Evolutionary conservation across 2,888 invertebrate genomes (phyloP).

Genomic region (Tipula vernalis): DNA sequence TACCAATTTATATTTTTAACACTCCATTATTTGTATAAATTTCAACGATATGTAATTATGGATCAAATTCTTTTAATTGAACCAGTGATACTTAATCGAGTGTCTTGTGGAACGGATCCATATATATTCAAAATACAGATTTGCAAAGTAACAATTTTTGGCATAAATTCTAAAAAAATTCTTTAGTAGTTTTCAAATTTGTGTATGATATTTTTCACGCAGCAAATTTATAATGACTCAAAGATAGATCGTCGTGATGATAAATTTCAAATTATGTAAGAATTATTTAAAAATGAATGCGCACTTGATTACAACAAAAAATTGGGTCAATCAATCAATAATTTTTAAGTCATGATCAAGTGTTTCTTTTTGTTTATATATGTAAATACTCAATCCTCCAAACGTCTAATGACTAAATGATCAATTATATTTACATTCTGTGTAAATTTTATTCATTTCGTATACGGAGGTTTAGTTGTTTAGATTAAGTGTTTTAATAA

Average conservation of each 20-base stretch:
- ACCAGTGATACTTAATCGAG: too few relatives aligned
- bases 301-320: not conserved
- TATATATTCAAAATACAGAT: too few relatives aligned
- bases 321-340: slow-evolving; percentile 4
- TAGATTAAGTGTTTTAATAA: not conserved
- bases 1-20: not conserved
- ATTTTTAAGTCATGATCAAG: not conserved
- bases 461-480: not conserved
- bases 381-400: not conserved
- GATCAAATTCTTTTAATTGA: not conserved
- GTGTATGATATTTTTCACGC: not conserved
- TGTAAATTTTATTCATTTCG: not conserved
- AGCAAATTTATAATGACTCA: not conserved
- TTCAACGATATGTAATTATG: not conserved
- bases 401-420: not conserved
- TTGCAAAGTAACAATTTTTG: too few relatives aligned
- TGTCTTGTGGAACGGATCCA: too few relatives aligned
- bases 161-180: too few relatives aligned
- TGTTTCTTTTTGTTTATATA: not conserved
- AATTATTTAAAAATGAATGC: not conserved
- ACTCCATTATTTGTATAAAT: not conserved
- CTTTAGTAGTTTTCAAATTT: too few relatives aligned
- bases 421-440: not conserved
- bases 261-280: not conserved
- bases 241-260: not conserved